A percentile compares a stretch with the other conserved stretches of the same genome.
These are phyloP conservation scores for Gortyna flavago DNA, from an alignment of 2,888 invertebrate species.

Conservation along the genomic window DNA sequence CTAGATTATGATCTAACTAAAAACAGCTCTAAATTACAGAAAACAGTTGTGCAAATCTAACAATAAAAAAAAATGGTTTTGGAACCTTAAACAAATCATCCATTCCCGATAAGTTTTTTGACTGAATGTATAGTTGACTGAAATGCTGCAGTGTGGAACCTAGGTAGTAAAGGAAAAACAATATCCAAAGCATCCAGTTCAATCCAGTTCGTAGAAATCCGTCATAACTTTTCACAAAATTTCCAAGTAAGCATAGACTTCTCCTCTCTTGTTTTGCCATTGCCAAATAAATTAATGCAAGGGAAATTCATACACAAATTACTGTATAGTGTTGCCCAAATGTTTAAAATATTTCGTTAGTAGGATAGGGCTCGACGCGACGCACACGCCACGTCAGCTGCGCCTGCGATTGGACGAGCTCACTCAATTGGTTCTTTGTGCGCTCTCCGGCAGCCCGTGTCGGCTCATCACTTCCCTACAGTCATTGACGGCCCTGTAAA, in stretches of 20 bases:
- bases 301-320: slow-evolving; percentile 28
- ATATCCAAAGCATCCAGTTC: background rate
- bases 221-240: background rate
- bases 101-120: no score
- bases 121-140: slow-evolving; percentile 9
- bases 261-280: background rate
- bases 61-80: no score
- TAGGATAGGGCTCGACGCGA: slow-evolving; percentile 57
- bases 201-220: background rate
- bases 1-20: no score
- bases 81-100: no score
- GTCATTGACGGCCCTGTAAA: slow-evolving; percentile 78
- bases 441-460: slow-evolving; percentile 67
- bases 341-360: slow-evolving; percentile 47
- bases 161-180: background rate
- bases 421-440: slow-evolving; percentile 85
- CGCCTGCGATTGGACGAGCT: slow-evolving; percentile 75
- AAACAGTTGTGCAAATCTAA: no score
- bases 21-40: no score
- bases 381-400: slow-evolving; percentile 69
- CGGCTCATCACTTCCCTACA: slow-evolving; percentile 79
- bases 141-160: background rate
- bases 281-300: slow-evolving; percentile 13
- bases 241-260: background rate
- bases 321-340: slow-evolving; percentile 37